Evolutionary conservation across 2,888 invertebrate genomes (phyloP).

Genomic region (Cryptosula pallasiana): DNA sequence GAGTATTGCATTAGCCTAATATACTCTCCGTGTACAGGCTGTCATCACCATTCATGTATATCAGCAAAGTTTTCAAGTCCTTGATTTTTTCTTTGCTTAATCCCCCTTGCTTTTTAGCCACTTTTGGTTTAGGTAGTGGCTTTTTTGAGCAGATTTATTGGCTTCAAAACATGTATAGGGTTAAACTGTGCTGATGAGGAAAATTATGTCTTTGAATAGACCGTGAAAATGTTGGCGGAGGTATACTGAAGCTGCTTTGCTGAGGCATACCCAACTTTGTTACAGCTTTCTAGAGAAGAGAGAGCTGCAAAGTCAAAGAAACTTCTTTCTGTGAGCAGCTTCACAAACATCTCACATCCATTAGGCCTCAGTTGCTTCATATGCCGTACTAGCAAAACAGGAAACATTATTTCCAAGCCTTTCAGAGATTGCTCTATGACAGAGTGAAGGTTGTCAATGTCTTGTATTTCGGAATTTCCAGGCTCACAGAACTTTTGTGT

Average conservation of each 20-base stretch:
- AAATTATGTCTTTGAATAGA: not conserved
- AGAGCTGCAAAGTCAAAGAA: no score
- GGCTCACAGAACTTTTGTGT: not conserved
- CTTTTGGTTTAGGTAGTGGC: not conserved
- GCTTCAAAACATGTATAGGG: not conserved
- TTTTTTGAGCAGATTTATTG: not conserved
- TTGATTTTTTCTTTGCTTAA: not conserved
- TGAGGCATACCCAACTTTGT: no score
- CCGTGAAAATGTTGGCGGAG: not conserved
- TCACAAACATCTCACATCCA: not conserved
- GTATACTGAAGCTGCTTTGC: no score
- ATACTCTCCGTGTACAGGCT: no score
- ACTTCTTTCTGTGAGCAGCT: no score
- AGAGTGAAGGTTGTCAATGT: conserved; percentile 3
- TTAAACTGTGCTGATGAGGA: not conserved
- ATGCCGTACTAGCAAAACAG: not conserved
- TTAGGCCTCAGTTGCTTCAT: not conserved
- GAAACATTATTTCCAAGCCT: not conserved
- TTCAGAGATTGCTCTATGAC: not conserved
- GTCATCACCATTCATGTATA: not conserved
- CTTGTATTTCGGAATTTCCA: not conserved
- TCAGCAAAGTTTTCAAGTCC: not conserved
- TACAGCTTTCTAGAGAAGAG: no score
- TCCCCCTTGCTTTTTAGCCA: not conserved
- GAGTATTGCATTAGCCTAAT: no score